Evolutionary conservation across 2,888 invertebrate species (phyloP), one percentile per base, ranked within the genome.

Genomic region (Ephialtes manifestator): DNA sequence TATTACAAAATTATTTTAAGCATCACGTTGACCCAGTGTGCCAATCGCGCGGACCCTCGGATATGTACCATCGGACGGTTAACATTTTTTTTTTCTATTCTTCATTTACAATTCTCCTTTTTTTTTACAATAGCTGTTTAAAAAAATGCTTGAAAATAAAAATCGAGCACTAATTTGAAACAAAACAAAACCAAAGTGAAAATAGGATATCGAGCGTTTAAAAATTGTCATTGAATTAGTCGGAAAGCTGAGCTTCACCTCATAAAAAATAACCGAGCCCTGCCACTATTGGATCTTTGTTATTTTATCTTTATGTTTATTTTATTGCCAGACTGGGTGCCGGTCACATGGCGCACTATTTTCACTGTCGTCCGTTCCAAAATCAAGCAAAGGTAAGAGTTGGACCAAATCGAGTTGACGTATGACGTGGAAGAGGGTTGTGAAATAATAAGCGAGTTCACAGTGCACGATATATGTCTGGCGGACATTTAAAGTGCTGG

Each of bases 401-500:
- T 80, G 43, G 83, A 68, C 77, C 68, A 75, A 83, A 87, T 83
- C 78, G 75, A 74, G 80, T 72, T 76, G 65, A 79, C 71, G 53
- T 74, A 63, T 48, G 78, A 78, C 48, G n/a, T 46, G 31, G 81
- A 51, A 80, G 75, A 68, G 75, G 72, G 89, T 90, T 91, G 91
- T 91, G 87, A 91, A 92, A 92, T 92, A 90, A 92, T 90, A 88
- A 91, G 88, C 87, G 88, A 90, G 88, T 89, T 85, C 79, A 74
- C 76, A 28, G 39, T 71, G 85, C 76, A 39, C 39, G 65, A 65
- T 82, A 84, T 89, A 89, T 87, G 88, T 76, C 88, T 87, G 89
- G 89, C 89, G 87, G 93, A 93, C 92, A 90, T 92, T 92, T 92
- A 91, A 92, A 92, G 92, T 92, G 93, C 92, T 90, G 84, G 89